A percentile compares a stretch with the other conserved stretches of the same genome.
Evolutionary conservation across 1,140 invertebrate genomes (phyloP).

Genomic region (Agrypnia vestita): DNA sequence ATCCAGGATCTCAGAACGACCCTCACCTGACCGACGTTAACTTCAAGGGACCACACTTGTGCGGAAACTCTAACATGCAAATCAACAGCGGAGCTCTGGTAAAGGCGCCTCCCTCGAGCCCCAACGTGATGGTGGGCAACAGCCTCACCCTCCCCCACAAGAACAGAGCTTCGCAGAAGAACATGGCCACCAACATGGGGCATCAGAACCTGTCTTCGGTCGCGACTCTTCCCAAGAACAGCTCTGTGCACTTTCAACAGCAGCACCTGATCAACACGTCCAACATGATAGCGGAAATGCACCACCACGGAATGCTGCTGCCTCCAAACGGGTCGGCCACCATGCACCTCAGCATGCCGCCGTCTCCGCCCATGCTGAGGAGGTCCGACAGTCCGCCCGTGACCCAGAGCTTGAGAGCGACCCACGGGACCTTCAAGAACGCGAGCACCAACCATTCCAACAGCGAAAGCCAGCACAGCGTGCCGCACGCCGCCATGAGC

Average conservation of each 20-base stretch:
- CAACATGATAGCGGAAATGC: conserved; percentile 67
- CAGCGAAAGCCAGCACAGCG: conserved; percentile 63
- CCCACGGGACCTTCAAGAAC: conserved; percentile 69
- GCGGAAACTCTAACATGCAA: conserved; percentile 59
- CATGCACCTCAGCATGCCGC: conserved; percentile 60
- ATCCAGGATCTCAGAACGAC: conserved; percentile 65
- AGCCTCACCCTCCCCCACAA: conserved; percentile 71
- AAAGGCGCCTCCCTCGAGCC: conserved; percentile 66
- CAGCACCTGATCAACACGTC: conserved; percentile 69
- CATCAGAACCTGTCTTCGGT: conserved; percentile 69
- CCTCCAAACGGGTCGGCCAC: conserved; percentile 67
- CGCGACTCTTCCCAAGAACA: conserved; percentile 71
- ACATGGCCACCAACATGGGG: conserved; percentile 66
- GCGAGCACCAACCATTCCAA: conserved; percentile 63
- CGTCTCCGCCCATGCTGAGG: conserved; percentile 63
- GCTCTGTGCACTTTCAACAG: conserved; percentile 52
- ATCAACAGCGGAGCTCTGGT: conserved; percentile 60
- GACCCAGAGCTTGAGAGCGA: conserved; percentile 54
- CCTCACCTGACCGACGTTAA: conserved; percentile 67
- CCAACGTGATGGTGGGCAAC: conserved; percentile 69
- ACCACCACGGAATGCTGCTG: conserved; percentile 67
- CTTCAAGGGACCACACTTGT: conserved; percentile 71
- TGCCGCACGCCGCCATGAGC: conserved; percentile 84
- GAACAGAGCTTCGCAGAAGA: conserved; percentile 68
- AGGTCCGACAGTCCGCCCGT: conserved; percentile 62